Evolutionary conservation across 2,113 vertebrate species (phyloP).

Genomic region (Coturnix japonica): DNA sequence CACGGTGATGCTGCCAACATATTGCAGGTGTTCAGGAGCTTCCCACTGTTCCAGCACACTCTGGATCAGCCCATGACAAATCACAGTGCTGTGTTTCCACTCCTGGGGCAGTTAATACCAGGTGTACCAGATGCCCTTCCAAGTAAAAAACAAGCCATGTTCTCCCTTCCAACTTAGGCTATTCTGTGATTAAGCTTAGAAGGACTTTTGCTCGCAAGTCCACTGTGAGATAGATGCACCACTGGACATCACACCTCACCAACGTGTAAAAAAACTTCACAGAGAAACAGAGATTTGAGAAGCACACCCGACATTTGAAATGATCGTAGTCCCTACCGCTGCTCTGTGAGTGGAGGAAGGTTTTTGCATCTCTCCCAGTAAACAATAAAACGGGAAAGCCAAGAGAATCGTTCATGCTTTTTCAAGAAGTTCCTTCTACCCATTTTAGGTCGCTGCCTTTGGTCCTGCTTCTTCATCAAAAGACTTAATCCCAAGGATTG

Average conservation of each 20-base stretch:
- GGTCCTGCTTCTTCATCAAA: neutral
- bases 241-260: neutral
- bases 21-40: too few species aligned
- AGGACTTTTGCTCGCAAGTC: neutral
- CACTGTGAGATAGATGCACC: neutral
- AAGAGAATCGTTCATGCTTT: neutral
- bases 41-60: too few species aligned
- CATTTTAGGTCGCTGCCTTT: neutral
- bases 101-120: too few species aligned
- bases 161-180: too few species aligned
- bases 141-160: too few species aligned
- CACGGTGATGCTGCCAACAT: too few species aligned
- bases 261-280: neutral
- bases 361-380: neutral
- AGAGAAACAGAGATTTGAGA: neutral
- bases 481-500: neutral
- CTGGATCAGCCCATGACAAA: too few species aligned
- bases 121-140: too few species aligned
- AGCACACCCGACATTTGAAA: neutral
- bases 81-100: too few species aligned
- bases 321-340: neutral
- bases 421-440: neutral
- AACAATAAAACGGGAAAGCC: neutral
- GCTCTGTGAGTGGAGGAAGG: neutral
- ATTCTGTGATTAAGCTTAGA: neutral